Conservation (phyloP, 1,140 invertebrate genomes). For the Drosophila malerkotliana region DNA sequence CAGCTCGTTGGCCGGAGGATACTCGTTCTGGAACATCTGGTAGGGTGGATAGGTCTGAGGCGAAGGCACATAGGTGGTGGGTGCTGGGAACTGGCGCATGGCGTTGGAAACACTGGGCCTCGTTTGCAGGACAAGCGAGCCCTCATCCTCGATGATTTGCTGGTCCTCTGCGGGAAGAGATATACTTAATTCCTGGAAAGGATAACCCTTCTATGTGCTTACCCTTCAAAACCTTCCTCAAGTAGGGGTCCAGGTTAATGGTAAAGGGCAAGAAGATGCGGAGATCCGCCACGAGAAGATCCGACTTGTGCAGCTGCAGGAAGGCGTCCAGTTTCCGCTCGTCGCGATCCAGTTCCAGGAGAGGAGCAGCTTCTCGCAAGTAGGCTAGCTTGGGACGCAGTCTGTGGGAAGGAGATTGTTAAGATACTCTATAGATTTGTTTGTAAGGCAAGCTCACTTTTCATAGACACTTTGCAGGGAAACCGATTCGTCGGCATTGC, state of each 20-base stretch:
- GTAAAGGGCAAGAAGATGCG: conserved; percentile 98
- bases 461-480: conserved; percentile 95
- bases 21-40: conserved; percentile 79
- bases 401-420: conserved; percentile 84
- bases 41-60: conserved; percentile 74
- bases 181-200: not conserved
- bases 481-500: conserved; percentile 92
- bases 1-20: conserved; percentile 57
- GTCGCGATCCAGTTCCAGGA: conserved; percentile 96
- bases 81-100: conserved; percentile 62
- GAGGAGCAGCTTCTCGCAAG: conserved; percentile 93
- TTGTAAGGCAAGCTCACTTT: conserved; percentile 87
- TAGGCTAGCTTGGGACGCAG: conserved; percentile 91
- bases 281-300: conserved; percentile 92
- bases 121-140: conserved; percentile 79
- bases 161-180: conserved; percentile 86
- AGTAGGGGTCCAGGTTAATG: conserved; percentile 97
- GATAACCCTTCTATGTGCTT: conserved; percentile 9
- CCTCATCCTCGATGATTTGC: conserved; percentile 87
- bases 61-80: conserved; percentile 77
- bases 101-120: conserved; percentile 64
- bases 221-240: conserved; percentile 98
- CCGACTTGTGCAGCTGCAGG: conserved; percentile 92
- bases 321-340: conserved; percentile 97
- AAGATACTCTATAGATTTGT: conserved; percentile 1